Conservation (phyloP, 2,888 invertebrate species). For the Pemphredon lugubris region DNA sequence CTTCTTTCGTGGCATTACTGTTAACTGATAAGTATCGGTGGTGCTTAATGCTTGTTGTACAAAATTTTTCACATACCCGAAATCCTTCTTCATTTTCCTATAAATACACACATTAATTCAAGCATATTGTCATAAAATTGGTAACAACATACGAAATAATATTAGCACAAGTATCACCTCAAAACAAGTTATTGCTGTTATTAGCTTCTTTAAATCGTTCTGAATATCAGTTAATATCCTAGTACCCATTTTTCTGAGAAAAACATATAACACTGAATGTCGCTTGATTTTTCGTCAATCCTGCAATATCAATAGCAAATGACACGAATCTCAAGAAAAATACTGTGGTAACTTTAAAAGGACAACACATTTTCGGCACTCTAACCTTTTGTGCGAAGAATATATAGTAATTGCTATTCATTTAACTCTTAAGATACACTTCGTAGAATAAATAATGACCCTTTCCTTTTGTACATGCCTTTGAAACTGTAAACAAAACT, state of each 20-base stretch:
- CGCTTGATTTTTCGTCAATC: too few species aligned
- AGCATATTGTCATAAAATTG: background rate
- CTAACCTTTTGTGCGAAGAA: constrained; percentile 20
- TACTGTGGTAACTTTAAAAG: background rate
- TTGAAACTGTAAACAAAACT: background rate
- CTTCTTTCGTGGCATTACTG: constrained; percentile 80
- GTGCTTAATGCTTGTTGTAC: constrained; percentile 80
- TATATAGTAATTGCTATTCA: background rate
- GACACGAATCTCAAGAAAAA: background rate
- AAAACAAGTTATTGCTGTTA: constrained; percentile 74
- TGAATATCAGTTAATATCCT: constrained; percentile 74
- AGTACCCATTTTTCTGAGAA: constrained; percentile 84
- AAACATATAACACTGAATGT: constrained; percentile 69
- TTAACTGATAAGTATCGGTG: constrained; percentile 81
- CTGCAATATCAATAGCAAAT: background rate
- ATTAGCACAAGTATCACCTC: constrained; percentile 65
- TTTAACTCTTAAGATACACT: constrained; percentile 2
- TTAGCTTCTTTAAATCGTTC: constrained; percentile 75
- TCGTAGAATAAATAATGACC: background rate
- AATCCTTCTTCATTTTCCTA: constrained; percentile 79
- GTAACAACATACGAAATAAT: background rate
- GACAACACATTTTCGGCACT: constrained; percentile 1
- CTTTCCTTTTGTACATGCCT: background rate
- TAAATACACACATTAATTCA: constrained; percentile 2
- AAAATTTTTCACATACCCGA: constrained; percentile 78